Conservation (phyloP, 2,888 invertebrate genomes). For the Agriopis aurantiaria region DNA sequence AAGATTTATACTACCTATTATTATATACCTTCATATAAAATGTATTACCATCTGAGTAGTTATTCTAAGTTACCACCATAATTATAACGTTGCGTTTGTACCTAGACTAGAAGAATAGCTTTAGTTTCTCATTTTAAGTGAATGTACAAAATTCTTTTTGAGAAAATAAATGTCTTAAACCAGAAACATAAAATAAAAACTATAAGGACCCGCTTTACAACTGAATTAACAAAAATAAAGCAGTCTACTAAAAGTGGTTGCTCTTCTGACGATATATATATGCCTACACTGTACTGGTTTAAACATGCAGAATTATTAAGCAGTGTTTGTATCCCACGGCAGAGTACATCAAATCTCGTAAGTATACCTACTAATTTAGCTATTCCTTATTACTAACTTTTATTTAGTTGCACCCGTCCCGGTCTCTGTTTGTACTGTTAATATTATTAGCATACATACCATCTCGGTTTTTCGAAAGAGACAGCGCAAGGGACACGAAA, state of each 20-base stretch:
- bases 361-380: constrained; percentile 3
- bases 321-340: constrained; percentile 36
- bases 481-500: too few species aligned
- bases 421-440: background rate
- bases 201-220: constrained; percentile 39
- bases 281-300: constrained; percentile 38
- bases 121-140: too few species aligned
- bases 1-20: too few species aligned
- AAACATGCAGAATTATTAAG: constrained; percentile 41
- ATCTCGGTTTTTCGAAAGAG: too few species aligned
- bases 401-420: background rate
- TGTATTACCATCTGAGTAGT: too few species aligned
- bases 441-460: too few species aligned
- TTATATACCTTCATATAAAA: too few species aligned
- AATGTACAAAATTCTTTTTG: too few species aligned
- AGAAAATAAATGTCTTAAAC: too few species aligned
- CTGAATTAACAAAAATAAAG: constrained; percentile 39
- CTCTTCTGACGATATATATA: constrained; percentile 39
- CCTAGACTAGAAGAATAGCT: too few species aligned
- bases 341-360: constrained; percentile 31
- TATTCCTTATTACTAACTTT: background rate
- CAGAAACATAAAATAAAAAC: constrained; percentile 37
- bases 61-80: too few species aligned
- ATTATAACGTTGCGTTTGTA: too few species aligned
- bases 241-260: constrained; percentile 30